These are phyloP conservation scores for Saccostrea echinata DNA, from an alignment of 1,140 invertebrate species.

Conservation along the genomic window DNA sequence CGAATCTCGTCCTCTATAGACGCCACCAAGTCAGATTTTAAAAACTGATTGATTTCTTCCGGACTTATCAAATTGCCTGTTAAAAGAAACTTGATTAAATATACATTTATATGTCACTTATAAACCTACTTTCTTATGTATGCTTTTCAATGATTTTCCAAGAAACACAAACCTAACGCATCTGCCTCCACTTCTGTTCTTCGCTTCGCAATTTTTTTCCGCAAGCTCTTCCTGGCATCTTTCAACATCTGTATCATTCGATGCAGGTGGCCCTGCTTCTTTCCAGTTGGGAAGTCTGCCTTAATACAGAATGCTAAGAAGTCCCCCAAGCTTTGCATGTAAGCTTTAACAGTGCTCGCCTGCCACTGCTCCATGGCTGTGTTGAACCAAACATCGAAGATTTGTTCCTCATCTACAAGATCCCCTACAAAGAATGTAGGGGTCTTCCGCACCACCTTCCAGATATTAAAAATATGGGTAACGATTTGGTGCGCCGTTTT, in stretches of 20 bases:
- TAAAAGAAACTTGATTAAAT: conserved; percentile 20
- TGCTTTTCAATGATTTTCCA: conserved; percentile 2
- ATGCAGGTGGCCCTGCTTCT: background rate
- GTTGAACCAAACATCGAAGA: too few relatives aligned
- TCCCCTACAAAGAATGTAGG: too few relatives aligned
- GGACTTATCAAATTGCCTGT: conserved; percentile 16
- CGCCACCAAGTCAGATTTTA: background rate
- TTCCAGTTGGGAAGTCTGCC: background rate
- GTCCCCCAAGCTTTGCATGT: too few relatives aligned
- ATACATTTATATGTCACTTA: conserved; percentile 15
- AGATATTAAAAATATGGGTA: too few relatives aligned
- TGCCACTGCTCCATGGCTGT: too few relatives aligned
- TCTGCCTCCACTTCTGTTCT: background rate
- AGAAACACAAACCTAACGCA: conserved; percentile 16
- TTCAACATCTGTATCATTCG: background rate
- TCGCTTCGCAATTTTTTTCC: background rate
- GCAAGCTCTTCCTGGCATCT: background rate
- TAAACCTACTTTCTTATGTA: background rate
- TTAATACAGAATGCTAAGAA: background rate
- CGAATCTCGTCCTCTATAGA: background rate
- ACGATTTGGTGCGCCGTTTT: too few relatives aligned
- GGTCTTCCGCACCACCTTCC: too few relatives aligned
- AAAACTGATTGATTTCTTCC: background rate
- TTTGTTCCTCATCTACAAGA: too few relatives aligned
- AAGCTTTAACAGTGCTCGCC: too few relatives aligned